Percentiles rank a stretch among this genome's conserved stretches.
Evolutionary conservation across 2,888 invertebrate species (phyloP).

Genomic region (Bursaphelenchus okinawaensis): DNA sequence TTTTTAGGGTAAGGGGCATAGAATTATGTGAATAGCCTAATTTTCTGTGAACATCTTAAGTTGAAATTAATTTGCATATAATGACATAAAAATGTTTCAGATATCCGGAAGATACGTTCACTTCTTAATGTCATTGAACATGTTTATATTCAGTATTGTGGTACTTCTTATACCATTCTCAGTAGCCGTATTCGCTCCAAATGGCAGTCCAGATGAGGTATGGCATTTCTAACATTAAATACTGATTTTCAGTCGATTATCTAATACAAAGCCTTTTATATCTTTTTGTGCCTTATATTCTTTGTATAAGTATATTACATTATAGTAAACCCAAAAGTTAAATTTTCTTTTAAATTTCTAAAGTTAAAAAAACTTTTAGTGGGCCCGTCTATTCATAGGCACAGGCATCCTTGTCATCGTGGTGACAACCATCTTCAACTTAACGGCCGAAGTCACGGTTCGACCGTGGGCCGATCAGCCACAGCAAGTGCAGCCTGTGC

Average conservation of each 20-base stretch:
- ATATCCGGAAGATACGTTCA: constrained; percentile 14
- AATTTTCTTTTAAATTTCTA: background rate
- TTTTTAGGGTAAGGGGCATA: too few relatives aligned
- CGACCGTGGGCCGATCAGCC: constrained; percentile 12
- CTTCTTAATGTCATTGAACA: constrained; percentile 15
- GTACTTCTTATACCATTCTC: constrained; percentile 8
- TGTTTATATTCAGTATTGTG: constrained; percentile 7
- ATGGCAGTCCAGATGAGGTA: constrained; percentile 8
- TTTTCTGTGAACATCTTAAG: too few relatives aligned
- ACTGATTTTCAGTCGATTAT: too few relatives aligned
- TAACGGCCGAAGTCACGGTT: constrained; percentile 11
- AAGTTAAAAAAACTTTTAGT: background rate
- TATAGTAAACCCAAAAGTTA: too few relatives aligned
- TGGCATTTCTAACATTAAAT: too few relatives aligned
- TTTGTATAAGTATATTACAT: too few relatives aligned
- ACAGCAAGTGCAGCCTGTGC: too few relatives aligned
- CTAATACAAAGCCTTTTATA: too few relatives aligned
- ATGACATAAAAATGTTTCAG: background rate
- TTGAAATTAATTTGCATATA: too few relatives aligned
- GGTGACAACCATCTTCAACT: constrained; percentile 15
- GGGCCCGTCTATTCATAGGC: constrained; percentile 12
- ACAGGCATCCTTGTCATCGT: constrained; percentile 9
- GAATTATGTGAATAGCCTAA: background rate
- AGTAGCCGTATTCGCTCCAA: constrained; percentile 10
- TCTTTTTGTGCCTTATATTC: too few relatives aligned